phyloP scores from a whole-genome alignment of 2,797 vertebrate genomes.

The Picus viridis region DNA sequence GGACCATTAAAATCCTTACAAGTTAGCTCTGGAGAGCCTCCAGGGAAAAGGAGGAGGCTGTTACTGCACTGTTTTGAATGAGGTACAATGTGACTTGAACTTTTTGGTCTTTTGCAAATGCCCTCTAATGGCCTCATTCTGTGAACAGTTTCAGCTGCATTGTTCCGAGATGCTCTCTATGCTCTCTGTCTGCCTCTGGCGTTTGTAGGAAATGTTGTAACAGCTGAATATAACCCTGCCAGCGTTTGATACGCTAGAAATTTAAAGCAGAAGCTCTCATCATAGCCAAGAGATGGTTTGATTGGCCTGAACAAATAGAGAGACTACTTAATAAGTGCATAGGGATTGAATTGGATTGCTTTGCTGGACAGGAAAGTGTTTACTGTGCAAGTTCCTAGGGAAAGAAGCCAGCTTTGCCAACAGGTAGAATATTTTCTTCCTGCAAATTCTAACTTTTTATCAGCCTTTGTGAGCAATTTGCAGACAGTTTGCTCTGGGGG shows the following conservation, averaged over 20 bases:
- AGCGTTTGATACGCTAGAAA: conserved; percentile 33
- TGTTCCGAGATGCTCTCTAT: not conserved
- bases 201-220: conserved; percentile 9
- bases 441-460: not conserved
- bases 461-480: not conserved
- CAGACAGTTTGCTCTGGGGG: no score
- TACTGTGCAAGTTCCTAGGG: conserved; percentile 12
- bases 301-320: conserved; percentile 11
- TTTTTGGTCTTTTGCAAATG: conserved; percentile 24
- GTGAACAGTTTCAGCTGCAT: not conserved
- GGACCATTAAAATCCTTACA: conserved; percentile 21
- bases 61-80: conserved; percentile 25
- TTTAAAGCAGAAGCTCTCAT: conserved; percentile 55
- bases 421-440: not conserved
- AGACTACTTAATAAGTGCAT: not conserved
- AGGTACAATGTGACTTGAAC: not conserved
- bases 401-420: not conserved
- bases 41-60: conserved; percentile 4
- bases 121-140: not conserved
- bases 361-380: conserved; percentile 4
- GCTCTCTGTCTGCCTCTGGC: not conserved
- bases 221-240: conserved; percentile 45
- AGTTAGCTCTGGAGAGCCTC: conserved; percentile 9
- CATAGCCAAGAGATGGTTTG: not conserved
- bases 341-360: not conserved